Evolutionary conservation across 2,888 invertebrate genomes (phyloP), one percentile per base, ranked within the genome.

Genomic region (Pecten maximus): DNA sequence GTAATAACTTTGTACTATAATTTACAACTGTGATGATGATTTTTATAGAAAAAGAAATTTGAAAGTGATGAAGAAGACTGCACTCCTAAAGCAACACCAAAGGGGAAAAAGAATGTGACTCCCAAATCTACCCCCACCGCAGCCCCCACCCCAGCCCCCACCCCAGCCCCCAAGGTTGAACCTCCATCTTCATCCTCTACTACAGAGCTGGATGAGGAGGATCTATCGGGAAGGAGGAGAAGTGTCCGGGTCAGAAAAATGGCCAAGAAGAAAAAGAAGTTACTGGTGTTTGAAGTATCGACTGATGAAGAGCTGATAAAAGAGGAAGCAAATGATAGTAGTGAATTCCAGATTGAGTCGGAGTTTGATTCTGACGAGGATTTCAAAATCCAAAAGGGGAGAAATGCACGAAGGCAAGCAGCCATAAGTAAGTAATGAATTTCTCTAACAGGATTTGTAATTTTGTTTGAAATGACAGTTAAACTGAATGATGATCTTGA

Each of bases 331-430:
- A 86, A 40, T 15, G 89, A 87, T 39, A 87, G 87, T 12, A 91
- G 90, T 88, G 91, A 91, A n/a, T 91, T 90, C 60, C 48, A 90
- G 15, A 40, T 91, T 12, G 88, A 87, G 10, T 50, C 90, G 0
- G 90, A 91, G 28, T 88, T 91, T 89, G 91, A 91, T 23, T 90
- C 91, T 88, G 94, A 93, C 91, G 93, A 93, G 87, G 93, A 93
- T 40, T 93, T 93, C 88, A 92, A 88, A 19, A 16, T 94, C 28
- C 96, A 96, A 0, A 95, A 94, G 86, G 96, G 96, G 16, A 93
- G 96, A 87, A 96, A 96, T 94, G 96, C 96, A 40, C 93, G 94
- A 88, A 89, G 96, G 60, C 95, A 95, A 60, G 96, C 95, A 40
- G 94, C 94, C 15, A 93, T 94, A 87, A 91, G 54, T 54, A 54